Evolutionary conservation across 2,888 invertebrate species (phyloP), one percentile per base, ranked within the genome.

Genomic region (Amphipyra tragopoginis): DNA sequence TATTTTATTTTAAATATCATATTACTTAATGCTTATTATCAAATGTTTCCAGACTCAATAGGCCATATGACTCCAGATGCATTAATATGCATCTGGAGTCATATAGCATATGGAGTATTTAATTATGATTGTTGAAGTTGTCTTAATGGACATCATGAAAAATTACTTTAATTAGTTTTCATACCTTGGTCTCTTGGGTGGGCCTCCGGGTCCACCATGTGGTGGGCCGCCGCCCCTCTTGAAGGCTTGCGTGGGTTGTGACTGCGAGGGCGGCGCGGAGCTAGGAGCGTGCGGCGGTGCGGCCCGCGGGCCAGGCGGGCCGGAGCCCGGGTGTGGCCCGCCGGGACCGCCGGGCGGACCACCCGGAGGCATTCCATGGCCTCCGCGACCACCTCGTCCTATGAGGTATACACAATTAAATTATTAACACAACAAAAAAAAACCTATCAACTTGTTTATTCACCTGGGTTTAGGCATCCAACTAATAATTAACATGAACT

Each of bases 101-200:
- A 29, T n/a, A n/a, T n/a, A n/a, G n/a, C n/a, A n/a, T n/a, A n/a
- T n/a, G n/a, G n/a, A n/a, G n/a, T n/a, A n/a, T n/a, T n/a, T n/a
- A n/a, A n/a, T n/a, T n/a, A n/a, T n/a, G n/a, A n/a, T n/a, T n/a
- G n/a, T n/a, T n/a, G n/a, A n/a, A n/a, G n/a, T n/a, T n/a, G n/a
- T n/a, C n/a, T n/a, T n/a, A n/a, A n/a, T n/a, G n/a, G n/a, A n/a
- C n/a, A n/a, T n/a, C n/a, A n/a, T n/a, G n/a, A n/a, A n/a, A n/a
- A n/a, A n/a, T n/a, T n/a, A n/a, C 75, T 2, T 34, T 34, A 8
- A 9, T 34, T 34, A 3, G 29, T 29, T 29, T 5, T 5, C 7
- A 68, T 65, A 92, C 93, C 93, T 88, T 77, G 92, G 91, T 21
- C 94, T 87, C 77, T 94, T 94, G 0, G 93, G 90, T 26, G 93